phyloP scores from a whole-genome alignment of 2,888 invertebrate species.

The Acrobasis suavella region DNA sequence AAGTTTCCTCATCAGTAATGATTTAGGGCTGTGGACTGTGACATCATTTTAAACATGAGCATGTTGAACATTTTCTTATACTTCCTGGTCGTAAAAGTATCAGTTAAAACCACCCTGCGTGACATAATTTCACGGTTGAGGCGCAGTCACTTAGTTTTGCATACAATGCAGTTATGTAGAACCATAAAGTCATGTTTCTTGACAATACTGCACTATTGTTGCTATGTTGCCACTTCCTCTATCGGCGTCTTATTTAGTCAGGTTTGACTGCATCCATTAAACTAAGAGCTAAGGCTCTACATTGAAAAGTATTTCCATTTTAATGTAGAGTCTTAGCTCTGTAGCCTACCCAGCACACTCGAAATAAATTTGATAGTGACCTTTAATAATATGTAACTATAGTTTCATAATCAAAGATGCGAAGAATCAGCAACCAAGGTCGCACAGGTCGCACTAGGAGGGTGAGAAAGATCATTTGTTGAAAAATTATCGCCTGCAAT shows the following conservation, averaged over 20 bases:
- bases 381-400: no score
- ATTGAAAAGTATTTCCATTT: background rate
- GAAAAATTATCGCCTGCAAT: background rate
- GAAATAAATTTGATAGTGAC: no score
- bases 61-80: background rate
- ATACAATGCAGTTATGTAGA: constrained; percentile 23
- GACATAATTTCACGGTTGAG: constrained; percentile 25
- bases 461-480: no score
- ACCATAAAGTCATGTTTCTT: constrained; percentile 19
- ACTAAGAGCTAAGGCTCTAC: no score
- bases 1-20: background rate
- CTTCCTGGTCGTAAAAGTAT: constrained; percentile 5
- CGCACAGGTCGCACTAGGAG: no score
- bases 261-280: background rate
- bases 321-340: no score
- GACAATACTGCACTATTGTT: constrained; percentile 19
- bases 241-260: background rate
- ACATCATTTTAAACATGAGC: constrained; percentile 5
- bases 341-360: no score
- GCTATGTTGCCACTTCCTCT: constrained; percentile 19
- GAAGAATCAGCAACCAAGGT: no score
- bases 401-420: no score
- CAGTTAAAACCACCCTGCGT: constrained; percentile 18
- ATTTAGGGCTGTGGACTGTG: background rate
- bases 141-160: constrained; percentile 18